Conservation (phyloP, 2,797 vertebrate genomes). For the Chrysocyon brachyurus region DNA sequence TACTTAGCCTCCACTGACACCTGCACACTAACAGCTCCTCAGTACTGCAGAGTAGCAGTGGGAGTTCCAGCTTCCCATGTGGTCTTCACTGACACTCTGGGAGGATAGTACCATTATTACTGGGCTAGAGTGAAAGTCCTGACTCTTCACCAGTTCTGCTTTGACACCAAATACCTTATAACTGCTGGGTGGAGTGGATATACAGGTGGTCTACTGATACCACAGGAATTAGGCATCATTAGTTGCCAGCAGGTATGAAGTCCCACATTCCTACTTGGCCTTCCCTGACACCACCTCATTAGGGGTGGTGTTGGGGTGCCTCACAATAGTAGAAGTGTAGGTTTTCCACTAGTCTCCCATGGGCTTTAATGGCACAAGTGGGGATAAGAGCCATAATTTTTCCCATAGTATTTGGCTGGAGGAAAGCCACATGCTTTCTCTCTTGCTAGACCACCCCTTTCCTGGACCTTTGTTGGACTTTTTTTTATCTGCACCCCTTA, state of each 20-base stretch:
- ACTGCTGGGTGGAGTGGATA: not conserved
- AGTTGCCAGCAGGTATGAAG: not conserved
- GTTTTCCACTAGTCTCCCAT: not conserved
- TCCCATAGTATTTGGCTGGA: not conserved
- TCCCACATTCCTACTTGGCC: not conserved
- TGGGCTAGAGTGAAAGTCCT: not conserved
- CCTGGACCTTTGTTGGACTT: not conserved
- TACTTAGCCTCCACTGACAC: not conserved
- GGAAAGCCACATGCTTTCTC: not conserved
- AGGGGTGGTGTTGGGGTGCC: not conserved
- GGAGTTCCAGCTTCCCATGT: no score
- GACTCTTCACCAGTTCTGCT: not conserved
- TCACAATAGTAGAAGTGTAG: not conserved
- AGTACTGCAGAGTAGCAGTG: not conserved
- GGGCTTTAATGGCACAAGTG: not conserved
- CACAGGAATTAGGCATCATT: not conserved
- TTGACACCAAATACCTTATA: not conserved
- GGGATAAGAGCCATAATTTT: not conserved
- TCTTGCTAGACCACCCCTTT: not conserved
- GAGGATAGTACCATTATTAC: not conserved
- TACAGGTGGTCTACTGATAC: not conserved
- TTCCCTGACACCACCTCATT: not conserved
- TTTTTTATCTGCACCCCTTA: not conserved
- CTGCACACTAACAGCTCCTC: not conserved
- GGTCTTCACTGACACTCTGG: not conserved